phyloP scores from a whole-genome alignment of 2,113 vertebrate genomes.

The Lichenostomus cassidix region DNA sequence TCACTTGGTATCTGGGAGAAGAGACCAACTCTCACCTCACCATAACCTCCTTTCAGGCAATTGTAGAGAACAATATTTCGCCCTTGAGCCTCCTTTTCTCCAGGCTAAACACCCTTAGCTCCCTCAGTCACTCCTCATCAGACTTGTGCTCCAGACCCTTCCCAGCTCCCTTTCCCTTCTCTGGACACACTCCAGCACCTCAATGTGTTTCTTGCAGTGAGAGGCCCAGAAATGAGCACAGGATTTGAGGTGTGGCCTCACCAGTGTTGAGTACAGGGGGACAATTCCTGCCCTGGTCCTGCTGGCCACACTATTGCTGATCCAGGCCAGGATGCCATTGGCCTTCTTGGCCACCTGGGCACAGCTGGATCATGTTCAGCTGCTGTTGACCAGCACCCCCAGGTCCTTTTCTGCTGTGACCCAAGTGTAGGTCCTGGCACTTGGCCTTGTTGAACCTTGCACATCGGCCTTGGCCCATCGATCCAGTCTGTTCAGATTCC shows the following conservation, averaged over 20 bases:
- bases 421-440: background rate
- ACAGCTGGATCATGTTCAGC: background rate
- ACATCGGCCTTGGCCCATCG: background rate
- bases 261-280: fast-evolving
- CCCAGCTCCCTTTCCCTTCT: fast-evolving
- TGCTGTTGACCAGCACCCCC: background rate
- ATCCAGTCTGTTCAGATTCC: background rate
- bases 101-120: background rate
- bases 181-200: background rate
- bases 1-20: background rate
- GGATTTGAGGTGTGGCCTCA: background rate
- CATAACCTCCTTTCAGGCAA: background rate
- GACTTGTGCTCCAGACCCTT: background rate
- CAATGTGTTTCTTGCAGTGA: fast-evolving
- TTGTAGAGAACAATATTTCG: background rate
- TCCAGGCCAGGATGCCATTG: fast-evolving
- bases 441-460: background rate
- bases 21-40: background rate
- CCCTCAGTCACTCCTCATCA: fast-evolving
- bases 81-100: background rate
- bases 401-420: background rate
- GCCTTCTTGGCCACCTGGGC: background rate
- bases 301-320: background rate
- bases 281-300: fast-evolving
- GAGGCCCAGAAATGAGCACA: background rate